Base-by-base conservation (phyloP, 2,797 vertebrate genomes). In the Lepilemur septentrionalis region DNA sequence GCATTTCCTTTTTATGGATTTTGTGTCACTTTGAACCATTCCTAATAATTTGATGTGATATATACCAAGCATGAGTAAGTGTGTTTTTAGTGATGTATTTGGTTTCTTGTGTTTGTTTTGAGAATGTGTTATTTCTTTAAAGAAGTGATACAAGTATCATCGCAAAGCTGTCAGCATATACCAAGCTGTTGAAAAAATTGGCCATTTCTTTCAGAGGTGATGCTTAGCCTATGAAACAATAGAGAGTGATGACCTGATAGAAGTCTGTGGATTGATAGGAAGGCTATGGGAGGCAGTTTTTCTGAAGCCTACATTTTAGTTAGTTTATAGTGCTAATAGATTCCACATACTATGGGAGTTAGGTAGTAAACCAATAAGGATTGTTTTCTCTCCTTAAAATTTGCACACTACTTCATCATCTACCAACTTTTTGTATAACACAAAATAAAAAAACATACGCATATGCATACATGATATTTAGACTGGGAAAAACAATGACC, bases 251-350 rank as follows among this genome's bases (percentile, higher is more conserved):
- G 80, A 86, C 91, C 86, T 92, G 52, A 86, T 89, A 67, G 94
- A 81, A 63, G 38, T 72, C 20, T 65, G 5, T 52, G 30, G 46
- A 67, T 52, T 82, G 35, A 93, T 89, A 89, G 92, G 93, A 89
- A 95, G 87, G 93, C 81, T 43, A 46, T 9, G 69, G 69, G 41
- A 89, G 12, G 13, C 93, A 78, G 18, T 90, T 94, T 95, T 97
- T 93, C 95, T 94, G 92, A 98, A 97, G 97, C 97, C 98, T 98
- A 1, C 4, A 17, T 98, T 91, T 69, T 69, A 84, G 79, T 98
- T 92, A 89, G n/a, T 96, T 96, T 96, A 32, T 70, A 95, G 70
- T 81, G 18, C 61, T 90, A 55, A 61, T 72, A 63, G 67, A 86
- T 23, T 32, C 46, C 91, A 93, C 61, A 61, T 82, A 96, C 48